Evolutionary conservation across 2,797 vertebrate species (phyloP).

Genomic region (Anableps anableps): DNA sequence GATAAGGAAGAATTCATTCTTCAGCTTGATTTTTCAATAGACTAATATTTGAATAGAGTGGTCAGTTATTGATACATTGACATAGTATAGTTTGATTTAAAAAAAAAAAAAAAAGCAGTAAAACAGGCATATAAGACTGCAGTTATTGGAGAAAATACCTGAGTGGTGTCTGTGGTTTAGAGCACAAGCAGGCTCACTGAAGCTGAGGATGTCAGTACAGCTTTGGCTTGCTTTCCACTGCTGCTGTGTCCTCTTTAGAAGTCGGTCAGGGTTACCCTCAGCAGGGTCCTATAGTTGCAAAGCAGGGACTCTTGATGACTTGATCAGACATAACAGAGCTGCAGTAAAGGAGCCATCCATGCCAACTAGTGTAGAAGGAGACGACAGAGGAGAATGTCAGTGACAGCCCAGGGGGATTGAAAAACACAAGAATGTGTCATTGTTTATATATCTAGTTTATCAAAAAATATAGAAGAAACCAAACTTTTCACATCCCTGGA

Average conservation of each 20-base stretch:
- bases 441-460: neutral
- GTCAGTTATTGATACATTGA: neutral
- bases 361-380: conserved; percentile 19
- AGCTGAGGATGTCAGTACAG: neutral
- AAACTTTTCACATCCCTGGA: neutral
- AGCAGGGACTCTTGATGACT: conserved; percentile 37
- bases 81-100: neutral
- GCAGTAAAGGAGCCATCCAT: conserved; percentile 25
- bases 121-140: neutral
- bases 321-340: conserved; percentile 60
- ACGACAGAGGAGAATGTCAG: conserved; percentile 22
- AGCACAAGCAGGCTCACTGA: neutral
- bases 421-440: conserved; percentile 4
- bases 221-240: conserved; percentile 12
- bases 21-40: neutral
- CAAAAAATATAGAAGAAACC: neutral
- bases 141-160: neutral
- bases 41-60: neutral
- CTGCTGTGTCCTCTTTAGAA: conserved; percentile 10
- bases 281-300: conserved; percentile 22
- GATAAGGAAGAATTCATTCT: neutral
- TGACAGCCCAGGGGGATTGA: conserved; percentile 10
- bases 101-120: neutral
- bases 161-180: neutral
- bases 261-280: conserved; percentile 15